Evolutionary conservation across 2,888 invertebrate genomes (phyloP).

Genomic region (Cephus rjabovi): DNA sequence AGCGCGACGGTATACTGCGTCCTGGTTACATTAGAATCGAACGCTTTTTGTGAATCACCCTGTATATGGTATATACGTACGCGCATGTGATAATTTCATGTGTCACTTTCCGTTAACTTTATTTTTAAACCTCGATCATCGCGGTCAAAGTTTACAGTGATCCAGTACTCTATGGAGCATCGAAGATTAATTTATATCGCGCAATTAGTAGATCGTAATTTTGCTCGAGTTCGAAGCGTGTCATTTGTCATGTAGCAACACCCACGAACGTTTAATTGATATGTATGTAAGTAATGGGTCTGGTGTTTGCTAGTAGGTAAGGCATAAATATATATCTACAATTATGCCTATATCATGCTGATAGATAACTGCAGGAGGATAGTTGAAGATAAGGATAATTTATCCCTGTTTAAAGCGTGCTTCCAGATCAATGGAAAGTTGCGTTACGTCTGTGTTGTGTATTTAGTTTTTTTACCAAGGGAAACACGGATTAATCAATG

Average conservation of each 20-base stretch:
- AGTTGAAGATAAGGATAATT: not conserved
- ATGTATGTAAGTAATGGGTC: slow-evolving; percentile 1
- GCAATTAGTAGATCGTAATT: not conserved
- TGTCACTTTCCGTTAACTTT: too few relatives aligned
- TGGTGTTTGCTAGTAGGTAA: not conserved
- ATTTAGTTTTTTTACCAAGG: not conserved
- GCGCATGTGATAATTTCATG: slow-evolving; percentile 1
- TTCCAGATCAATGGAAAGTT: not conserved
- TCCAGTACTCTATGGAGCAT: not conserved
- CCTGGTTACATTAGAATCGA: not conserved
- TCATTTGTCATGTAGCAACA: slow-evolving; percentile 5
- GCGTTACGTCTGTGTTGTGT: not conserved
- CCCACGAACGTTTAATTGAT: slow-evolving; percentile 2
- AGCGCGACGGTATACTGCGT: not conserved
- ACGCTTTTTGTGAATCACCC: not conserved
- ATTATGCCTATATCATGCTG: not conserved
- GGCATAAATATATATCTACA: not conserved
- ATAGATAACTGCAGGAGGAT: not conserved
- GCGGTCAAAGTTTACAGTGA: not conserved
- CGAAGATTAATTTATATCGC: not conserved
- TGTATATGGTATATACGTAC: slow-evolving; percentile 15
- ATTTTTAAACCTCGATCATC: not conserved
- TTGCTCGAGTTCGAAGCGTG: not conserved
- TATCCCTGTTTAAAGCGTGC: not conserved
- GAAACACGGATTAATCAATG: not conserved